A percentile compares a stretch with the other conserved stretches of the same genome.
phyloP scores from a whole-genome alignment of 1,140 invertebrate genomes.

The Prorops nasuta region DNA sequence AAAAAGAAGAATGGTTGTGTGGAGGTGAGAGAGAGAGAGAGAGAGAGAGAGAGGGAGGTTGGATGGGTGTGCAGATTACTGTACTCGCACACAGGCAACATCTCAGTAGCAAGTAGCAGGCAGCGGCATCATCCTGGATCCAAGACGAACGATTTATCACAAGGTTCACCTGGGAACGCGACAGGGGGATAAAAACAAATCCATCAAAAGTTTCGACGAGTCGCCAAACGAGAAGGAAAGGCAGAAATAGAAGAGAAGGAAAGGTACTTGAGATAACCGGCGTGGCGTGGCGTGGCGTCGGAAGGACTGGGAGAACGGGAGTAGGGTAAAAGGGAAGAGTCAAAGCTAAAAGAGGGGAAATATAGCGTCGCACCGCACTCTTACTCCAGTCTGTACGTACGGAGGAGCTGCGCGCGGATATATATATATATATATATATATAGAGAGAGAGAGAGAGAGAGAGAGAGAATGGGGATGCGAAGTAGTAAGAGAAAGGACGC shows the following conservation, averaged over 20 bases:
- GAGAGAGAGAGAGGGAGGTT: background rate
- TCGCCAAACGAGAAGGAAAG: constrained; percentile 4
- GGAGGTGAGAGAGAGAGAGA: background rate
- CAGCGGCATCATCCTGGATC: constrained; percentile 1
- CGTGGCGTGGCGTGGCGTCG: too few species aligned
- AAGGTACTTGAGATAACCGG: background rate
- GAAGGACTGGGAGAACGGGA: background rate
- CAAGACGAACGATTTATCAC: constrained; percentile 16
- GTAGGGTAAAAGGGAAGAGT: background rate
- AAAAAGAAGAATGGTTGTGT: background rate
- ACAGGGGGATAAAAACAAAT: constrained; percentile 23
- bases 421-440: too few species aligned
- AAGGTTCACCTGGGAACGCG: constrained; percentile 17
- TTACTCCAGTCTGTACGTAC: too few species aligned
- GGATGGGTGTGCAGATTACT: background rate
- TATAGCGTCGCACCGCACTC: too few species aligned
- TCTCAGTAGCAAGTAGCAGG: too few species aligned
- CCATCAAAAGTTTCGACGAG: constrained; percentile 32
- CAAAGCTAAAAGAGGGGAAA: too few species aligned
- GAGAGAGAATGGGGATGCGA: background rate
- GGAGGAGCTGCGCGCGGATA: too few species aligned
- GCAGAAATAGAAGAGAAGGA: background rate
- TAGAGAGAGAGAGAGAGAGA: background rate
- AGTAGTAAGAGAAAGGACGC: background rate
- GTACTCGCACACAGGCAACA: too few species aligned